A percentile compares a stretch with the other conserved stretches of the same genome.
Conservation (phyloP, 2,113 vertebrate genomes). For the Gadus macrocephalus region DNA sequence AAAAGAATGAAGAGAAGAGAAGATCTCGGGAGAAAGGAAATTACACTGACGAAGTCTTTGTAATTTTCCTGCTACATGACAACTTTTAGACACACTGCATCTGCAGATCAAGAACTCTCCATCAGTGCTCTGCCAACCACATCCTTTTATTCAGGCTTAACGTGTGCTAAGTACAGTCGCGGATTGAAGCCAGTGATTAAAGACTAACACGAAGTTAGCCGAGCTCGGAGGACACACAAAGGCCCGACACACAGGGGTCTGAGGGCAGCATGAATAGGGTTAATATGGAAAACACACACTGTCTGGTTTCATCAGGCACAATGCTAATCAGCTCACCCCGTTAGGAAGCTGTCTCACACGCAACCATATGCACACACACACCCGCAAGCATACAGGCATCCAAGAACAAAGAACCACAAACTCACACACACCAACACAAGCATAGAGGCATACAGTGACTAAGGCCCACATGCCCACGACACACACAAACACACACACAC, state of each 20-base stretch:
- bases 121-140: slow-evolving; percentile 56
- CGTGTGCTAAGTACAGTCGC: slow-evolving; percentile 21
- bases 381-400: slow-evolving; percentile 2
- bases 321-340: slow-evolving; percentile 32
- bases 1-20: no score
- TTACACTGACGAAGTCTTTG: no score
- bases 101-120: slow-evolving; percentile 52
- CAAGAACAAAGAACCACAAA: not conserved
- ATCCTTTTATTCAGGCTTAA: slow-evolving; percentile 44
- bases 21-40: no score
- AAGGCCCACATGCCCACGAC: not conserved
- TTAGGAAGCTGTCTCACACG: slow-evolving; percentile 1
- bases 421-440: not conserved
- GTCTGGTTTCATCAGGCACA: slow-evolving; percentile 28
- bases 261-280: slow-evolving; percentile 33
- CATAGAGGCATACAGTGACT: not conserved
- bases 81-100: not conserved
- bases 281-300: slow-evolving; percentile 39
- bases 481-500: slow-evolving; percentile 1
- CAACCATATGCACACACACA: not conserved
- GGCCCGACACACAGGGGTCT: slow-evolving; percentile 31
- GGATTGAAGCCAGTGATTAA: slow-evolving; percentile 30
- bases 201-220: slow-evolving; percentile 21
- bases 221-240: slow-evolving; percentile 11
- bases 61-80: no score